These are phyloP conservation scores for Leptopilina myrica DNA, from an alignment of 2,888 invertebrate species.

Conservation along the genomic window DNA sequence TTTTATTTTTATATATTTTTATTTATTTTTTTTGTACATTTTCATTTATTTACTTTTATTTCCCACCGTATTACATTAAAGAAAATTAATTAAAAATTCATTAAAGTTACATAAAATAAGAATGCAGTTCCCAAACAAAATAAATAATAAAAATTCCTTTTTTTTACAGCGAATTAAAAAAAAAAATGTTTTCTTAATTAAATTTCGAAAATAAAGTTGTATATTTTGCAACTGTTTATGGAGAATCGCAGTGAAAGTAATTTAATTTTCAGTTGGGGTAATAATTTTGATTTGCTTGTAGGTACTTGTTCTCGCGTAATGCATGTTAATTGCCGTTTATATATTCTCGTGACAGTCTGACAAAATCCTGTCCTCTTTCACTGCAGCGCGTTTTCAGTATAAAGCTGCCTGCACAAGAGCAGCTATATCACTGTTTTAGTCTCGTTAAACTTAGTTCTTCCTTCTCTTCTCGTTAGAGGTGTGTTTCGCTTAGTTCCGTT, in stretches of 20 bases:
- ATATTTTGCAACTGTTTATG: neutral
- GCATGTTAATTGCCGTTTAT: constrained; percentile 33
- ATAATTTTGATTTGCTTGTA: constrained; percentile 28
- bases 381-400: neutral
- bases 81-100: no score
- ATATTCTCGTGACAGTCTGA: constrained; percentile 37
- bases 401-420: constrained; percentile 25
- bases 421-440: constrained; percentile 37
- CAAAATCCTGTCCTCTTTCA: constrained; percentile 34
- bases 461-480: constrained; percentile 38
- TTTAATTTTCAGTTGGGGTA: constrained; percentile 19
- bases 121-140: no score
- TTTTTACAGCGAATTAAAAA: no score
- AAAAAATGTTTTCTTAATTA: neutral
- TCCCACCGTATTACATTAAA: no score
- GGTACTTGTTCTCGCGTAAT: constrained; percentile 30
- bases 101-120: no score
- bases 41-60: no score
- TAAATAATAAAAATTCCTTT: no score
- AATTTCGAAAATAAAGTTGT: neutral
- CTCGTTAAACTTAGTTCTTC: constrained; percentile 41
- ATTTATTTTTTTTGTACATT: no score
- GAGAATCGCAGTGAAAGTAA: neutral
- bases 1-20: no score
- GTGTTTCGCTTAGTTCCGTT: constrained; percentile 40